Conservation (phyloP, 2,797 vertebrate genomes). For the Liparis tanakae region DNA sequence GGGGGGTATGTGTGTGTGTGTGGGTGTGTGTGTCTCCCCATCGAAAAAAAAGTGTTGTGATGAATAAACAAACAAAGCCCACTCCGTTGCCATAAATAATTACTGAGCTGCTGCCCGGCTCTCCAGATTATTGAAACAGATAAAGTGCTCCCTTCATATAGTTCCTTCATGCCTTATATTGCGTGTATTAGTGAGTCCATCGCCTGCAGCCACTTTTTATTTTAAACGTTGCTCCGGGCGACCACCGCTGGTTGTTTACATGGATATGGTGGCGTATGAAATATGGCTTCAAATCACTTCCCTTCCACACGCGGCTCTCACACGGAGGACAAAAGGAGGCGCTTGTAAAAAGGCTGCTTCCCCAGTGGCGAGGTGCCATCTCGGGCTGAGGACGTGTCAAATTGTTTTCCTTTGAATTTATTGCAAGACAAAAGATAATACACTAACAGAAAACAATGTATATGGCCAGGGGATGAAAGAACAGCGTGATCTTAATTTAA, state of each 20-base stretch:
- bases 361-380: neutral
- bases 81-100: conserved; percentile 58
- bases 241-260: conserved; percentile 29
- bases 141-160: conserved; percentile 28
- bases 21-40: conserved; percentile 12
- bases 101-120: conserved; percentile 39
- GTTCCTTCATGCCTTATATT: conserved; percentile 17
- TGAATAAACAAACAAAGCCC: conserved; percentile 54
- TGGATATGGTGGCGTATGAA: conserved; percentile 13
- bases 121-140: conserved; percentile 51
- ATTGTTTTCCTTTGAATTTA: neutral
- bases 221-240: neutral
- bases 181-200: conserved; percentile 22
- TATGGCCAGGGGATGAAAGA: neutral
- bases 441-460: neutral
- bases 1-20: conserved; percentile 59
- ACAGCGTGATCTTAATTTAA: neutral
- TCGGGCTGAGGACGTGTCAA: conserved; percentile 40
- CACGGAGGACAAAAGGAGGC: conserved; percentile 11
- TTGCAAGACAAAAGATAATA: neutral
- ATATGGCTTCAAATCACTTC: conserved; percentile 15
- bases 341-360: conserved; percentile 11
- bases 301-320: neutral
- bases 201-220: neutral
- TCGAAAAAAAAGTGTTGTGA: conserved; percentile 44